These are phyloP conservation scores for Bombus waltoni DNA, from an alignment of 1,140 invertebrate species.

Conservation along the genomic window DNA sequence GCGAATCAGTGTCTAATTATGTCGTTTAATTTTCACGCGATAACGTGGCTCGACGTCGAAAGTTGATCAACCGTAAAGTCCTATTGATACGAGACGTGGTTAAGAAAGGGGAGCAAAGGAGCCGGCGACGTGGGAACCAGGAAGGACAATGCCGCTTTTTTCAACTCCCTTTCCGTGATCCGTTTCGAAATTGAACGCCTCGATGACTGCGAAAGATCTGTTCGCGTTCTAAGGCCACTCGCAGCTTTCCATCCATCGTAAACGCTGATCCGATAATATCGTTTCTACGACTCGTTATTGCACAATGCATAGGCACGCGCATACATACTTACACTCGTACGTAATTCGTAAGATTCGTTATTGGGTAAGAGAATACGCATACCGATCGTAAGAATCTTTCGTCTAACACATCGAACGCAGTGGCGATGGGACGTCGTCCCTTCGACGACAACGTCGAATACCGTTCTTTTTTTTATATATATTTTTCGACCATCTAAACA, in stretches of 20 bases:
- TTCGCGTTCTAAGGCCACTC: not conserved
- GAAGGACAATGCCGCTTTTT: constrained; percentile 3
- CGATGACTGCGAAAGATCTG: not conserved
- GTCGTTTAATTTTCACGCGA: constrained; percentile 40
- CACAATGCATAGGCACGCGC: no score
- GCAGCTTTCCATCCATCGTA: not conserved
- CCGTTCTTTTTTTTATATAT: no score
- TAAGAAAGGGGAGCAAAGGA: constrained; percentile 31
- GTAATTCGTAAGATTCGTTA: no score
- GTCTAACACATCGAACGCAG: no score
- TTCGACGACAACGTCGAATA: no score
- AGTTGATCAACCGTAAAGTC: constrained; percentile 54
- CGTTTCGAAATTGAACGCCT: constrained; percentile 32
- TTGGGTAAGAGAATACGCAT: no score
- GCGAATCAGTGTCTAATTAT: constrained; percentile 54
- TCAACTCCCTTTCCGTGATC: not conserved
- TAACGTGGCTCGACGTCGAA: constrained; percentile 1
- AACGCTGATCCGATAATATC: no score
- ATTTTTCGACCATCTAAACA: no score
- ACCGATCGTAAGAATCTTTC: no score
- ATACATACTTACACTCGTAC: no score
- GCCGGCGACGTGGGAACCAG: constrained; percentile 39
- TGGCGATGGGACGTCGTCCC: no score
- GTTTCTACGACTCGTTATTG: no score
- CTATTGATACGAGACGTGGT: constrained; percentile 5